phyloP scores from a whole-genome alignment of 2,113 vertebrate genomes.

The Aix galericulata region DNA sequence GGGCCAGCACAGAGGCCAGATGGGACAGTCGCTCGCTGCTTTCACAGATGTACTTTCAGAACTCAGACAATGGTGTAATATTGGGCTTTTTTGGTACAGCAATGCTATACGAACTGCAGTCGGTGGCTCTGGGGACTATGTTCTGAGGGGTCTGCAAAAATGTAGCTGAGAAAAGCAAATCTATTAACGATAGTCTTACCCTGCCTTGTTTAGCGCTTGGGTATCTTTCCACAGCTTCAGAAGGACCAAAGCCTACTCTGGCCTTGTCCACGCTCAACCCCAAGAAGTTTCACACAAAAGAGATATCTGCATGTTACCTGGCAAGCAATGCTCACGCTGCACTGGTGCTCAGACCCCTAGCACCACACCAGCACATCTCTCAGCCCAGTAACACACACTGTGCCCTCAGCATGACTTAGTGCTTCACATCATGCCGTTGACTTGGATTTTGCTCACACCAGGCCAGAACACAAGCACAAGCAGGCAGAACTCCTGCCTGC shows the following conservation, averaged over 20 bases:
- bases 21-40: background rate
- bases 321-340: background rate
- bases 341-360: background rate
- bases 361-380: background rate
- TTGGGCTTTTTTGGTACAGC: background rate
- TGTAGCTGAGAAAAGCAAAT: background rate
- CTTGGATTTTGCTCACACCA: background rate
- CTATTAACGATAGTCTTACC: background rate
- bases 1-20: background rate
- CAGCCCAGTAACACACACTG: background rate
- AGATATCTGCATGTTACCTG: fast-evolving
- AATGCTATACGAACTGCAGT: background rate
- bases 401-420: fast-evolving
- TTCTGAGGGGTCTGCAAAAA: background rate
- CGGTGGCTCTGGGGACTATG: background rate
- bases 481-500: background rate
- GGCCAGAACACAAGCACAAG: background rate
- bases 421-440: background rate
- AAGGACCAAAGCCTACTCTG: background rate
- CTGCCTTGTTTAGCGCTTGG: background rate
- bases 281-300: background rate
- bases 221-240: background rate
- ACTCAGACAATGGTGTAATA: background rate
- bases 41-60: background rate
- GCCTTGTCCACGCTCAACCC: background rate